Conservation (phyloP, 2,113 vertebrate species). For the Phylloscopus trochiloides region DNA sequence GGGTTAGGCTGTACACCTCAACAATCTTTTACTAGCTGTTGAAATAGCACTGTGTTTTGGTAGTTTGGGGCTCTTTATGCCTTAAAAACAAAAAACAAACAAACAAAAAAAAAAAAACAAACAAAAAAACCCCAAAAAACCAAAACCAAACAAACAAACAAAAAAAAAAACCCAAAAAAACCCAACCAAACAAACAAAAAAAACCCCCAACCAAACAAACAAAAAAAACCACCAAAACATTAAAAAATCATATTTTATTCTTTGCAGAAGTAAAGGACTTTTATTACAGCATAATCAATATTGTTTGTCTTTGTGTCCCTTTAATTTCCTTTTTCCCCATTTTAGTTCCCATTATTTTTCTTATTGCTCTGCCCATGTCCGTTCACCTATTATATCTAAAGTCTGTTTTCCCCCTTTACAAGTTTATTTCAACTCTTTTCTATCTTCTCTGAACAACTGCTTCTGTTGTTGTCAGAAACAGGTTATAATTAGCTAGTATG, state of each 20-base stretch:
- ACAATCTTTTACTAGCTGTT: neutral
- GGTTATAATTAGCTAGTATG: neutral
- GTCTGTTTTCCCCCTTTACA: rapidly evolving
- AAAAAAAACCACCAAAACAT: neutral
- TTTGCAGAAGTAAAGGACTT: neutral
- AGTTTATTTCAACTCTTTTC: neutral
- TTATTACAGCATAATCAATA: neutral
- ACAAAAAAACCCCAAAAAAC: too few species aligned
- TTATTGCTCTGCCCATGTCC: neutral
- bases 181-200: too few species aligned
- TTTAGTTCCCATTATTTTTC: neutral
- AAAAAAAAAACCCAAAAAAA: too few species aligned
- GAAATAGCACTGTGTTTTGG: neutral
- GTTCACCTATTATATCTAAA: neutral
- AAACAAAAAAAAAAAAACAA: neutral
- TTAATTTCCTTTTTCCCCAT: neutral
- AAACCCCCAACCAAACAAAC: too few species aligned
- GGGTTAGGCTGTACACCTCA: neutral
- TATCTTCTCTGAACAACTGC: neutral
- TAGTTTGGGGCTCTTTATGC: neutral
- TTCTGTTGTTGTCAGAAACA: neutral
- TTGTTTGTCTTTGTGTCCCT: neutral
- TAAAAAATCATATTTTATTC: neutral
- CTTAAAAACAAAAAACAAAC: neutral
- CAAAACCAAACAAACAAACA: too few species aligned